Evolutionary conservation across 2,888 invertebrate species (phyloP).

Genomic region (Trachelus iudaicus): DNA sequence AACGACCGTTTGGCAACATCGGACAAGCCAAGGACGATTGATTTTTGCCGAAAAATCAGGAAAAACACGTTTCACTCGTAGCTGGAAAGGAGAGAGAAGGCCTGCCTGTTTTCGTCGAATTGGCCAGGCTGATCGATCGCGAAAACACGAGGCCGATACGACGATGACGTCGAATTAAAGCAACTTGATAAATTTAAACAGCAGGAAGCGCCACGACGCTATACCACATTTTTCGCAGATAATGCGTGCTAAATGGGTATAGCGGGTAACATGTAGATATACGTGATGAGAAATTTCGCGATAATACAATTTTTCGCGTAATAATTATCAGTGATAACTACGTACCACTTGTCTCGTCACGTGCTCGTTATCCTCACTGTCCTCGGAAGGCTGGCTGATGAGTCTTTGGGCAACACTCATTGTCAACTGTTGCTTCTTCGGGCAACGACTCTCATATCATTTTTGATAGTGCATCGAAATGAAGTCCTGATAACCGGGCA

Average conservation of each 20-base stretch:
- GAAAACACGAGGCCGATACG: background rate
- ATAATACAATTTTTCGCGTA: background rate
- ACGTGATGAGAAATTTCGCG: background rate
- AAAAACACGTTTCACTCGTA: background rate
- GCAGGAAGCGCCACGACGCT: background rate
- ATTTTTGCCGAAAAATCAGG: background rate
- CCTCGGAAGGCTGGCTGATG: conserved; percentile 50
- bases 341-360: conserved; percentile 43
- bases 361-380: conserved; percentile 51
- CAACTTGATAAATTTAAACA: background rate
- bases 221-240: background rate
- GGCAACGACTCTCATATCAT: background rate
- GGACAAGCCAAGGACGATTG: background rate
- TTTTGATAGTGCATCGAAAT: background rate
- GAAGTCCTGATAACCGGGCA: background rate
- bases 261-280: too few species aligned
- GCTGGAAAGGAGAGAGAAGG: background rate
- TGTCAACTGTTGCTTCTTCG: conserved; percentile 11
- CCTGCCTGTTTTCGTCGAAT: background rate
- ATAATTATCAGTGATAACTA: conserved; percentile 16
- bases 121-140: background rate
- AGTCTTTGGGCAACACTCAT: conserved; percentile 50
- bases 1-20: background rate
- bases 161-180: background rate
- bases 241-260: background rate